These are phyloP conservation scores for Pseudochromis fuscus DNA, from an alignment of 2,797 vertebrate species.

Conservation along the genomic window DNA sequence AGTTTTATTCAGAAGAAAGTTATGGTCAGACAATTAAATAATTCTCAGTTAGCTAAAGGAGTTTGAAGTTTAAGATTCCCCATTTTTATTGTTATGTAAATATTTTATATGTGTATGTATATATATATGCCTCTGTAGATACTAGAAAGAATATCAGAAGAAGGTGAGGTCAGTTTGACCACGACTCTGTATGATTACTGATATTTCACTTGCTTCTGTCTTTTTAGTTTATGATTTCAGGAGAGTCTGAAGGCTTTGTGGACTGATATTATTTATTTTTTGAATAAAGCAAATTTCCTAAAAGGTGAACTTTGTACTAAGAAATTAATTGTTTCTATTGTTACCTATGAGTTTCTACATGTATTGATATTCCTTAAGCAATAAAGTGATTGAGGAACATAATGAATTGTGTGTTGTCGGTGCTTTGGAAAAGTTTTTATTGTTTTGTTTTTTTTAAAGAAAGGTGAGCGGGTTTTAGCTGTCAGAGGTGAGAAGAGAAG, in stretches of 20 bases:
- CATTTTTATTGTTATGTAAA: not conserved
- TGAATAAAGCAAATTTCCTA: conserved; percentile 22
- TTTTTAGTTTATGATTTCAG: not conserved
- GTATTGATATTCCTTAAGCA: not conserved
- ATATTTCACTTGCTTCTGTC: not conserved
- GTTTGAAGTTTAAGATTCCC: not conserved
- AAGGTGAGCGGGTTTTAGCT: no score
- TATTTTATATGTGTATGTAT: conserved; percentile 18
- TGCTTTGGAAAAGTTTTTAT: not conserved
- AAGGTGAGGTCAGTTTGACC: not conserved
- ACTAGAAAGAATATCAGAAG: not conserved
- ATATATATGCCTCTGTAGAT: not conserved
- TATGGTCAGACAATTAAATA: no score
- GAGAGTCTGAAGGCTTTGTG: conserved; percentile 5
- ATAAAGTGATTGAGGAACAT: no score
- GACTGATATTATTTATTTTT: not conserved
- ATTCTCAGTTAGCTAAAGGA: not conserved
- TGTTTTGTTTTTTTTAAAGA: no score
- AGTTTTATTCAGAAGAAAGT: not conserved
- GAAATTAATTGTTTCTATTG: not conserved
- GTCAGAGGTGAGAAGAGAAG: no score
- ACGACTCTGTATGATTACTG: not conserved
- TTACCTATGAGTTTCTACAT: not conserved
- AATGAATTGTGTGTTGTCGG: not conserved
- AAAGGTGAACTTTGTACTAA: not conserved